Conservation (phyloP, 2,113 vertebrate genomes). For the Chaetorhynchus papuensis region DNA sequence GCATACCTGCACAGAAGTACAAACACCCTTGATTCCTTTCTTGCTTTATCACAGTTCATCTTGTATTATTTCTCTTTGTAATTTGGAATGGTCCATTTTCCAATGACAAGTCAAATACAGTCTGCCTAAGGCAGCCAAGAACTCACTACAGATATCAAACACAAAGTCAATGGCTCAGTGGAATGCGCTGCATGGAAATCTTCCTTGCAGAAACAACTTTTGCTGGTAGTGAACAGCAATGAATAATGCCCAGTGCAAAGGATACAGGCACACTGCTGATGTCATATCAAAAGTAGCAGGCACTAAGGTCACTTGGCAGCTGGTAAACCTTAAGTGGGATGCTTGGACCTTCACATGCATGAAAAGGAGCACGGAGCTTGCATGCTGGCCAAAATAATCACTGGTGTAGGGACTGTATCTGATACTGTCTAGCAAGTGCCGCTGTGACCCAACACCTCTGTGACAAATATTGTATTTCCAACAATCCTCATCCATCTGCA, state of each 20-base stretch:
- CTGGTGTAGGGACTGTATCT: neutral
- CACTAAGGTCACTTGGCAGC: neutral
- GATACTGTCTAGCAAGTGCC: neutral
- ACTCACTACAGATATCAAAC: neutral
- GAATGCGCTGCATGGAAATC: neutral
- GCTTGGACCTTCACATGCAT: neutral
- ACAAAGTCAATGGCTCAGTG: neutral
- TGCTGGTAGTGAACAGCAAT: neutral
- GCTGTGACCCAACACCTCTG: neutral
- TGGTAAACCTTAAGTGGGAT: neutral
- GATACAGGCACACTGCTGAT: neutral
- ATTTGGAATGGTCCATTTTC: neutral
- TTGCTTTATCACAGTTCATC: neutral
- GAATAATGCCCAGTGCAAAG: neutral
- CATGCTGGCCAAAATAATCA: neutral
- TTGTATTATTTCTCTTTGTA: neutral
- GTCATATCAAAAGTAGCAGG: neutral
- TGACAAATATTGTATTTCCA: neutral
- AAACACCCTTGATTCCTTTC: neutral
- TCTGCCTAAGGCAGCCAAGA: neutral
- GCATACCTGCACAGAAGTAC: neutral
- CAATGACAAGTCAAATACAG: neutral
- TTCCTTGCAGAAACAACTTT: neutral
- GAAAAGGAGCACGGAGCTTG: neutral
- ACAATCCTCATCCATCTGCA: neutral